These are phyloP conservation scores for Psylliodes chrysocephalus DNA, from an alignment of 2,888 invertebrate genomes.

Conservation along the genomic window DNA sequence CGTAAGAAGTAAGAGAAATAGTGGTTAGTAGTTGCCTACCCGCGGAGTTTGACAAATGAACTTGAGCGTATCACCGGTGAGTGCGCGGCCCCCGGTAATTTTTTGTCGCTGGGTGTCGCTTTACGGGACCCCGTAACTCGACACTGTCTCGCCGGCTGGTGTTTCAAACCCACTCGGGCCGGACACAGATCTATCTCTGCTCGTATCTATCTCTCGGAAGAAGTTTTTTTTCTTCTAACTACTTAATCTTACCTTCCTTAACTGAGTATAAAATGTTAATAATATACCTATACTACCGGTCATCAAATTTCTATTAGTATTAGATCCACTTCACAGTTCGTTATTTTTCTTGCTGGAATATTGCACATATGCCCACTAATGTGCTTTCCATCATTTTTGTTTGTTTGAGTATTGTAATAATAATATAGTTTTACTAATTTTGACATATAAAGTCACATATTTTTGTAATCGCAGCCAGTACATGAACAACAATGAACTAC, in stretches of 20 bases:
- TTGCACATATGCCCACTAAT: no score
- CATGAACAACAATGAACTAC: no score
- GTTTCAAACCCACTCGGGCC: conserved; percentile 51
- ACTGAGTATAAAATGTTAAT: background rate
- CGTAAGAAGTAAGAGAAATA: conserved; percentile 5
- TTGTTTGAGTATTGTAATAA: no score
- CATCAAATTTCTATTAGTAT: no score
- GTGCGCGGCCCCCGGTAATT: conserved; percentile 44
- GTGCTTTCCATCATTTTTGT: no score
- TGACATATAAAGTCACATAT: no score
- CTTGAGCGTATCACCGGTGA: conserved; percentile 59
- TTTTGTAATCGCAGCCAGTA: no score
- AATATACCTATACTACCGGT: no score
- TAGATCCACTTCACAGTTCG: no score
- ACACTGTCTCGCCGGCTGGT: conserved; percentile 57
- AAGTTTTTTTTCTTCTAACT: background rate
- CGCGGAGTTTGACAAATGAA: conserved; percentile 35
- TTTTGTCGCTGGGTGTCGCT: conserved; percentile 53
- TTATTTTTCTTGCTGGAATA: no score
- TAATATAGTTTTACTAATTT: no score
- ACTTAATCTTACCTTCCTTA: background rate
- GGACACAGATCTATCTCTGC: conserved; percentile 27
- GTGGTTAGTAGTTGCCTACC: conserved; percentile 23
- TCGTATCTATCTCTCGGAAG: no score
- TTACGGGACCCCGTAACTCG: conserved; percentile 55